Base-by-base conservation (phyloP, 2,888 invertebrate genomes). In the Rhagophthalmus giganteus region DNA sequence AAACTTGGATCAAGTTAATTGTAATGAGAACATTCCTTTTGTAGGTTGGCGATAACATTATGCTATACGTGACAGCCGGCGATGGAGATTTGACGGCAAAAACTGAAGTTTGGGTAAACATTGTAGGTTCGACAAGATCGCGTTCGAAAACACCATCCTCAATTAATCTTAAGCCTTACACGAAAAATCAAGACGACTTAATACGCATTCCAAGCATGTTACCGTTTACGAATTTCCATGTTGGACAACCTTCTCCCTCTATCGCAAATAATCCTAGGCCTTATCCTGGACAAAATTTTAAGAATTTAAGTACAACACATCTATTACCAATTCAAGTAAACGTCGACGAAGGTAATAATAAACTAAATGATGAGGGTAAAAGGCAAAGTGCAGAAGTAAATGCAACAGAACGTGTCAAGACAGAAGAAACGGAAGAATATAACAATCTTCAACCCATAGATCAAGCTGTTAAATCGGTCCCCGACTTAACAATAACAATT, bases 1-100 rank as follows among this genome's bases (percentile, higher is more conserved):
- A n/a, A n/a, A n/a, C n/a, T n/a, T n/a, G n/a, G n/a, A n/a, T n/a
- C n/a, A n/a, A n/a, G n/a, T n/a, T n/a, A n/a, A n/a, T n/a, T n/a
- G n/a, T n/a, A n/a, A n/a, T n/a, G n/a, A n/a, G n/a, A n/a, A n/a
- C n/a, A n/a, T n/a, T n/a, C n/a, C n/a, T n/a, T n/a, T 76, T 76
- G 48, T 69, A 87, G 87, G 85, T 78, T 47, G 86, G 85, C 4
- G 77, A 84, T 66, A 79, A 82, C 61, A 79, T 86, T 63, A 81
- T 81, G 58, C 75, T 88, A 10, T 87, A 84, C 72, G 83, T 88
- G 39, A 86, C 84, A 1, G 85, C 82, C 9, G 79, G 78, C 11
- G 85, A 87, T 69, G 87, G 87, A 2, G 76, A 79, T 52, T 74
- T 85, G 33, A 78, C 78, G 3, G 80, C 84, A 1, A 87, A 87